A percentile compares a stretch with the other conserved stretches of the same genome.
These are phyloP conservation scores for Rhynchotus rufescens DNA, from an alignment of 2,797 vertebrate genomes.

Conservation along the genomic window DNA sequence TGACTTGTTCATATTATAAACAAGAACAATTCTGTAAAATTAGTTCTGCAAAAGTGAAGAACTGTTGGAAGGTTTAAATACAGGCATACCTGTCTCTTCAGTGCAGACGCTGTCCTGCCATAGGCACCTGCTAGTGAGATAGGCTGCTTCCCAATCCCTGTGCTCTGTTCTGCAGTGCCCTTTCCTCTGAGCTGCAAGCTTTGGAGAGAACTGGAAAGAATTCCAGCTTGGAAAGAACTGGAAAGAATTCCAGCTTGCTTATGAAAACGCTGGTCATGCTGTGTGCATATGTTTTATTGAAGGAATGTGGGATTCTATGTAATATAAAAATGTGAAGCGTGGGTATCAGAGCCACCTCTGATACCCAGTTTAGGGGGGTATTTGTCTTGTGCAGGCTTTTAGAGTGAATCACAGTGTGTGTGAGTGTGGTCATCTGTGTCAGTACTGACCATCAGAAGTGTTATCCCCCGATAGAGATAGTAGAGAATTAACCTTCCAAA, in stretches of 20 bases:
- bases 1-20: too few species aligned
- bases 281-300: background rate
- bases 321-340: background rate
- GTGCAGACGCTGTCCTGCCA: too few species aligned
- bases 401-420: background rate
- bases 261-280: too few species aligned
- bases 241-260: too few species aligned
- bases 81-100: too few species aligned
- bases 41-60: background rate
- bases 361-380: background rate
- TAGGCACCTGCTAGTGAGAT: too few species aligned
- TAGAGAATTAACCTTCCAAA: background rate
- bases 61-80: background rate
- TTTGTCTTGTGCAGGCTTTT: background rate
- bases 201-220: too few species aligned
- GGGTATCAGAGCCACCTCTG: background rate
- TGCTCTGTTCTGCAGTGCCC: too few species aligned
- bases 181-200: too few species aligned
- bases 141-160: too few species aligned
- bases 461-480: background rate
- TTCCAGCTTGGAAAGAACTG: too few species aligned
- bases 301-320: background rate
- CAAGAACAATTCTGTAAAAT: background rate
- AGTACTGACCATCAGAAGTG: background rate
- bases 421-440: background rate